A percentile compares a stretch with the other conserved stretches of the same genome.
These are phyloP conservation scores for Mus minutoides DNA, from an alignment of 2,797 vertebrate genomes.

Conservation along the genomic window DNA sequence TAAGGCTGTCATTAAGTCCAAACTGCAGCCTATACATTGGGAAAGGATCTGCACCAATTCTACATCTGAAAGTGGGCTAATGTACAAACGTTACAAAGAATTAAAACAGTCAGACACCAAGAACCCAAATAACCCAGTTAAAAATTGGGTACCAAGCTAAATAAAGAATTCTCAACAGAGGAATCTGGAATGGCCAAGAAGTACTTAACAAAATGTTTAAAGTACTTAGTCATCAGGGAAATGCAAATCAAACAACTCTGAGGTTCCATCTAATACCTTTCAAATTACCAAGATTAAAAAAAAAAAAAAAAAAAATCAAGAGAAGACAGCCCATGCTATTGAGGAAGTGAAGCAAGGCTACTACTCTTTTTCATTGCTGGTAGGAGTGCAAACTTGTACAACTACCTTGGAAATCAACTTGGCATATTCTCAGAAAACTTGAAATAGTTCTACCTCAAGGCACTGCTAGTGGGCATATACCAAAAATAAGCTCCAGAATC, in stretches of 20 bases:
- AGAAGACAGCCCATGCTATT: neutral
- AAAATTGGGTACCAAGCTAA: neutral
- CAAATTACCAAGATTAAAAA: neutral
- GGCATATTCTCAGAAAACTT: neutral
- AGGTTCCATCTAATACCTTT: too few species aligned
- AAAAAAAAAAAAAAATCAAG: neutral
- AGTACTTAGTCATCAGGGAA: neutral
- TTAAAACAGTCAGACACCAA: neutral
- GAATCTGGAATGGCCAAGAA: neutral
- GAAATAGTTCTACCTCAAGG: neutral
- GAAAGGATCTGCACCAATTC: neutral
- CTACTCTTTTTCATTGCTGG: neutral
- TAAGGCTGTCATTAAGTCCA: neutral
- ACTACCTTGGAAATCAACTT: neutral
- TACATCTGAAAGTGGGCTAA: neutral
- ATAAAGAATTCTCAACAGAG: neutral
- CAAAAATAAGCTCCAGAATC: neutral
- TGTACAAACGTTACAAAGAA: neutral
- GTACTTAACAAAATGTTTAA: neutral
- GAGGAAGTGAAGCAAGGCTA: neutral
- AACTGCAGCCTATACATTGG: neutral
- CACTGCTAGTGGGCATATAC: neutral
- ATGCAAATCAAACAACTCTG: neutral
- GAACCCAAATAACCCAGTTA: neutral
- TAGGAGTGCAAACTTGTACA: neutral